Conservation (phyloP, 2,797 vertebrate species). For the Lagorchestes hirsutus region DNA sequence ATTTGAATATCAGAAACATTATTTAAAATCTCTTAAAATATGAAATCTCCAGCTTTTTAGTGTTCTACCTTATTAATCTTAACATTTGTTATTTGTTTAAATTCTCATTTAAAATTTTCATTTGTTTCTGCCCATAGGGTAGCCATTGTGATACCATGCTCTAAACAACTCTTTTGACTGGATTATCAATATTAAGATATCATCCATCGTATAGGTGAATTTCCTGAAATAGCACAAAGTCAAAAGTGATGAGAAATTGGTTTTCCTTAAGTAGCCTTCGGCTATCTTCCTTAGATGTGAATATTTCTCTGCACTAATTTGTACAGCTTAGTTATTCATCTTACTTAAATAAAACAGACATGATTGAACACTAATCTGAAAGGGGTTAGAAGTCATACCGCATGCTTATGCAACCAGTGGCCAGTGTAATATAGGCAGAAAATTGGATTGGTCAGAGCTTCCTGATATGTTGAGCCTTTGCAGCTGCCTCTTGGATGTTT, state of each 20-base stretch:
- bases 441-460: background rate
- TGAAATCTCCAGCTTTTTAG: conserved; percentile 77
- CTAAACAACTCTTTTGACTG: conserved; percentile 81
- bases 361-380: background rate
- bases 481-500: background rate
- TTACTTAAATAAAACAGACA: background rate
- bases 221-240: conserved; percentile 48
- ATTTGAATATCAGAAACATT: conserved; percentile 82
- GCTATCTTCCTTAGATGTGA: conserved; percentile 61
- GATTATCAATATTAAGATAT: conserved; percentile 74
- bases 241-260: background rate
- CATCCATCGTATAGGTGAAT: conserved; percentile 74
- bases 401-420: background rate
- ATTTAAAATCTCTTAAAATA: conserved; percentile 72
- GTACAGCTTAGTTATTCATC: background rate
- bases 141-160: conserved; percentile 77
- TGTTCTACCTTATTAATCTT: conserved; percentile 79
- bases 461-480: background rate
- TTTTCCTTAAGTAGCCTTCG: conserved; percentile 55
- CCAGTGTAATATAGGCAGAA: background rate
- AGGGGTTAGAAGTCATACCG: background rate
- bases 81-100: conserved; percentile 81
- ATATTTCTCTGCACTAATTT: background rate
- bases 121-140: conserved; percentile 77
- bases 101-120: conserved; percentile 70